Percentiles rank a stretch among this genome's conserved stretches.
Conservation (phyloP, 2,797 vertebrate genomes). For the Erpetoichthys calabaricus region DNA sequence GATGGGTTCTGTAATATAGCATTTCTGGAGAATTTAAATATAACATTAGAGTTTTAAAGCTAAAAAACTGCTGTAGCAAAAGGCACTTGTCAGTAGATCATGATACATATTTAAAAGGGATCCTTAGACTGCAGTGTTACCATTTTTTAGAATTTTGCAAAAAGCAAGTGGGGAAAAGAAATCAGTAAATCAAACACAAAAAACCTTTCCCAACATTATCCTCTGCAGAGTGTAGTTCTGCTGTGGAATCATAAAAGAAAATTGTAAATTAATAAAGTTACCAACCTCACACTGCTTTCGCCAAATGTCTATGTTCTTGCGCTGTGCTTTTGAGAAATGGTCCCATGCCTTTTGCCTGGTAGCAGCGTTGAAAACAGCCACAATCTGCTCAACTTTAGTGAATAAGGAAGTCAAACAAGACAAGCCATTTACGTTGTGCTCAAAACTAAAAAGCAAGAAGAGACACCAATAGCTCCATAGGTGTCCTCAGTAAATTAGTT, state of each 20-base stretch:
- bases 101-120: too few species aligned
- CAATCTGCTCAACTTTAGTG: conserved; percentile 98
- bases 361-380: conserved; percentile 91
- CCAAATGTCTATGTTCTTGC: conserved; percentile 99
- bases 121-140: too few species aligned
- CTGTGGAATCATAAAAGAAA: conserved; percentile 50
- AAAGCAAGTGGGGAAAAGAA: too few species aligned
- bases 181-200: too few species aligned
- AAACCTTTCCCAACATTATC: conserved; percentile 4
- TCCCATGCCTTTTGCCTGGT: conserved; percentile 98
- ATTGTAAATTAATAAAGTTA: conserved; percentile 54
- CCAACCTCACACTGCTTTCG: conserved; percentile 97
- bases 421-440: conserved; percentile 91
- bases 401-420: conserved; percentile 94
- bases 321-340: conserved; percentile 99
- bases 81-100: too few species aligned
- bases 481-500: background rate
- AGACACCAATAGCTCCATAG: conserved; percentile 50
- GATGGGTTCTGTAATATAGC: too few species aligned
- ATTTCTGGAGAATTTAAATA: too few species aligned
- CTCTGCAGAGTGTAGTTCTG: conserved; percentile 25
- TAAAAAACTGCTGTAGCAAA: too few species aligned
- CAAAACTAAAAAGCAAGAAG: conserved; percentile 63
- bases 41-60: too few species aligned
- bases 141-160: too few species aligned